A percentile compares a stretch with the other conserved stretches of the same genome.
Conservation (phyloP, 2,888 invertebrate genomes). For the Eilema caniola region DNA sequence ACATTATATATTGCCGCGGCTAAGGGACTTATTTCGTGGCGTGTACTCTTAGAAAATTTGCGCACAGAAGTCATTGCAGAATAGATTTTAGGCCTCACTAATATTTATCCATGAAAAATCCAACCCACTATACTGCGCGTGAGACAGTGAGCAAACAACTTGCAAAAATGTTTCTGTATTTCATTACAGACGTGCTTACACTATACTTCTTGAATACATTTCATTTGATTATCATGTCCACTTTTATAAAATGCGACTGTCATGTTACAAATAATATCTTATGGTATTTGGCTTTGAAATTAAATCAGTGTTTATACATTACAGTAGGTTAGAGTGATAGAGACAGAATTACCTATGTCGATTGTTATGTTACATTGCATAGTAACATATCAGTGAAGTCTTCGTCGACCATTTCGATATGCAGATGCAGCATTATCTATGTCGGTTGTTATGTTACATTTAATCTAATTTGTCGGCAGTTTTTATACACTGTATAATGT, state of each 20-base stretch:
- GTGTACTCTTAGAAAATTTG: too few species aligned
- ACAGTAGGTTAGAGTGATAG: too few species aligned
- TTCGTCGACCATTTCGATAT: neutral
- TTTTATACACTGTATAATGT: neutral
- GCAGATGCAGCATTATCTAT: neutral
- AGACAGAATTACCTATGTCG: neutral
- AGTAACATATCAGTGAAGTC: too few species aligned
- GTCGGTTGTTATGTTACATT: neutral
- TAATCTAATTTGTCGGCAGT: neutral
- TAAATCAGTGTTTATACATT: too few species aligned
- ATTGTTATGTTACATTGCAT: neutral
- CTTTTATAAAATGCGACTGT: neutral
- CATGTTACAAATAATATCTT: neutral
- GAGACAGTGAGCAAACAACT: too few species aligned
- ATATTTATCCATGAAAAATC: neutral
- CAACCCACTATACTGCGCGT: too few species aligned
- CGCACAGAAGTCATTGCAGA: too few species aligned
- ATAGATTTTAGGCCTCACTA: neutral
- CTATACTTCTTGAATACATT: too few species aligned
- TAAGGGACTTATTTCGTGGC: too few species aligned
- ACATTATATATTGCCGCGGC: too few species aligned
- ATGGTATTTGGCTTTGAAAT: neutral
- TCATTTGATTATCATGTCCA: neutral
- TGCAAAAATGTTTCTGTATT: neutral
- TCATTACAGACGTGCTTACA: conserved; percentile 2